These are phyloP conservation scores for Pantelozetes paolii DNA, from an alignment of 2,888 invertebrate species.

Conservation along the genomic window DNA sequence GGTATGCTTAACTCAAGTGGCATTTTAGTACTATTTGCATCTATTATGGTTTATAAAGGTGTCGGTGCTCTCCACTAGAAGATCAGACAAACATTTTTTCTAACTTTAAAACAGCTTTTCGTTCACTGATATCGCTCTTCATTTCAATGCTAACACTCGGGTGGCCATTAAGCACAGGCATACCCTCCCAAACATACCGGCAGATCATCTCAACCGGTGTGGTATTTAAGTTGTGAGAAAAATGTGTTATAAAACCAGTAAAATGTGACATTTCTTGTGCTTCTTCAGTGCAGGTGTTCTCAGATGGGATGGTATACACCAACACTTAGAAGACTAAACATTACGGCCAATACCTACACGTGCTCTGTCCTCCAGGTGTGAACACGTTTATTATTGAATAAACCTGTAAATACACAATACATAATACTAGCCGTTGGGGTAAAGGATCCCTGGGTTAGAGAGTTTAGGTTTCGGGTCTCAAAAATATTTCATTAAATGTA, in stretches of 20 bases:
- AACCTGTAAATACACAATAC: background rate
- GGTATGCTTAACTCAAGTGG: background rate
- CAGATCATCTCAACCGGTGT: slow-evolving; percentile 4
- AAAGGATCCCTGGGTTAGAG: background rate
- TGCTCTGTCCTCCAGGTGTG: slow-evolving; percentile 24
- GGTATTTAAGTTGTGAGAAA: background rate
- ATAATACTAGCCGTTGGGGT: background rate
- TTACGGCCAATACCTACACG: background rate
- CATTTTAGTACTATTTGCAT: background rate
- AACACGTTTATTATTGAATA: slow-evolving; percentile 1
- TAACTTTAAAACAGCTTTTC: background rate
- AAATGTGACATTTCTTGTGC: slow-evolving; percentile 26
- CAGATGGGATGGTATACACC: background rate
- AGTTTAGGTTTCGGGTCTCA: background rate
- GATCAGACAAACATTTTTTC: slow-evolving; percentile 16
- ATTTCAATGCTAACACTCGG: background rate
- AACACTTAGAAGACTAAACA: background rate
- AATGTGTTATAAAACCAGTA: slow-evolving; percentile 28
- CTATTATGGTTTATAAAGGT: background rate
- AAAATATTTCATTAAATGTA: no score
- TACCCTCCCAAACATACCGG: background rate
- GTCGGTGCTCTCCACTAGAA: background rate
- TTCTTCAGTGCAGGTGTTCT: slow-evolving; percentile 18
- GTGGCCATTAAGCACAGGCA: background rate
- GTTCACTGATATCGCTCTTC: slow-evolving; percentile 2